These are phyloP conservation scores for Zoanthus sociatus DNA, from an alignment of 92 coral and sea anemone species.

Conservation along the genomic window DNA sequence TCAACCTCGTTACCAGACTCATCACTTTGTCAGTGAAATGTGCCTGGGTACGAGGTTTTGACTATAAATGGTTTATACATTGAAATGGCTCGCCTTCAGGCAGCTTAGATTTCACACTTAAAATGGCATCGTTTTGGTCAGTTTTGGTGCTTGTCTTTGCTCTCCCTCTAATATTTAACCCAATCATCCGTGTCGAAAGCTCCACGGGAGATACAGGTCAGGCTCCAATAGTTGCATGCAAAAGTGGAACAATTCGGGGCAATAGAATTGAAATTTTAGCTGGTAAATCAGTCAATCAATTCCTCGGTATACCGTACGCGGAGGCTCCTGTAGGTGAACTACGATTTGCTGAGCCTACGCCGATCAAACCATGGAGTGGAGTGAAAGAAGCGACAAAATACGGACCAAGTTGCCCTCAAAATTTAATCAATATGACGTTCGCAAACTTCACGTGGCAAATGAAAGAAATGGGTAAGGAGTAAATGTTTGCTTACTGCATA, in stretches of 20 bases:
- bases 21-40: no score
- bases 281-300: conserved; percentile 18
- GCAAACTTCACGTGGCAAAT: not conserved
- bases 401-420: conserved; percentile 34
- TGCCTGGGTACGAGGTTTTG: no score
- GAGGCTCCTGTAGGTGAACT: conserved; percentile 1
- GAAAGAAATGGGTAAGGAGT: not conserved
- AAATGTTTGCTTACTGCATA: not conserved
- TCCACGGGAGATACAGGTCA: not conserved
- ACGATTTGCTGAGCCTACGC: conserved; percentile 24
- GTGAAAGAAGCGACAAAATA: conserved; percentile 7
- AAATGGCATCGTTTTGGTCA: not conserved
- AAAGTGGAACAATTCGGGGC: conserved; percentile 22
- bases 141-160: not conserved
- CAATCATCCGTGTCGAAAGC: not conserved
- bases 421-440: not conserved
- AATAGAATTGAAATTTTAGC: not conserved
- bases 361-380: conserved; percentile 21
- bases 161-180: not conserved
- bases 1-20: no score
- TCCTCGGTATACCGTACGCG: conserved; percentile 21
- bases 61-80: no score
- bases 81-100: not conserved
- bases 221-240: not conserved
- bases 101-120: not conserved